phyloP scores from a whole-genome alignment of 2,888 invertebrate genomes.

The Drosophila fungiperda region DNA sequence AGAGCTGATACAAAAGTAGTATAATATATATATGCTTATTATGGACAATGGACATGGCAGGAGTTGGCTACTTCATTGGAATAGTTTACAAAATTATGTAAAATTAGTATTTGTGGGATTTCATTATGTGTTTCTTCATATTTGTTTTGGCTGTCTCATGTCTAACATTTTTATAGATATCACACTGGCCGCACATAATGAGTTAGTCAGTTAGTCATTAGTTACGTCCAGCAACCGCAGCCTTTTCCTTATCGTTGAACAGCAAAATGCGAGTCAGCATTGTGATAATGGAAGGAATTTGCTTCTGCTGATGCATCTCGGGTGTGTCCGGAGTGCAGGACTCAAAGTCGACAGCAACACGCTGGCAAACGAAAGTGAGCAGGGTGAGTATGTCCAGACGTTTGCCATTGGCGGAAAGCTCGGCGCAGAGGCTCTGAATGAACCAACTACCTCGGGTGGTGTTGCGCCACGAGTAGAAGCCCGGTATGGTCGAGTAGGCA shows the following conservation, averaged over 20 bases:
- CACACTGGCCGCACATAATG: constrained; percentile 26
- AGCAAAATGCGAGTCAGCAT: constrained; percentile 94
- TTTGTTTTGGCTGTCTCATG: neutral
- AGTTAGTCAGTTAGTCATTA: constrained; percentile 48
- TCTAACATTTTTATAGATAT: constrained; percentile 29
- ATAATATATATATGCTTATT: constrained; percentile 9
- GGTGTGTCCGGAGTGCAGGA: constrained; percentile 93
- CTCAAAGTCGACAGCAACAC: constrained; percentile 95
- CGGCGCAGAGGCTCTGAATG: constrained; percentile 95
- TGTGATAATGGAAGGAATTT: constrained; percentile 96
- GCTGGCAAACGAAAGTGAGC: constrained; percentile 93
- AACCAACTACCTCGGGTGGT: constrained; percentile 98
- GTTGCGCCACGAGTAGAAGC: constrained; percentile 97
- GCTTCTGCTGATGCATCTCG: constrained; percentile 95
- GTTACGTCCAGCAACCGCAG: constrained; percentile 60
- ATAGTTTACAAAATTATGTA: constrained; percentile 10
- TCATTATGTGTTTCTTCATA: constrained; percentile 1
- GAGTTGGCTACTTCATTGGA: constrained; percentile 27
- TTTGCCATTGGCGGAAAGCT: constrained; percentile 90
- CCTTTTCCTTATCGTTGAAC: constrained; percentile 86
- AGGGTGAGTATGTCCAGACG: constrained; percentile 93
- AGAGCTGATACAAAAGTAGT: constrained; percentile 13
- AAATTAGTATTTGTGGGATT: neutral
- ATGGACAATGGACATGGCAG: constrained; percentile 42
- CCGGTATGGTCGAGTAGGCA: constrained; percentile 96